Evolutionary conservation across 2,888 invertebrate genomes (phyloP), one percentile per base, ranked within the genome.

Genomic region (Dysmachus trigonus): DNA sequence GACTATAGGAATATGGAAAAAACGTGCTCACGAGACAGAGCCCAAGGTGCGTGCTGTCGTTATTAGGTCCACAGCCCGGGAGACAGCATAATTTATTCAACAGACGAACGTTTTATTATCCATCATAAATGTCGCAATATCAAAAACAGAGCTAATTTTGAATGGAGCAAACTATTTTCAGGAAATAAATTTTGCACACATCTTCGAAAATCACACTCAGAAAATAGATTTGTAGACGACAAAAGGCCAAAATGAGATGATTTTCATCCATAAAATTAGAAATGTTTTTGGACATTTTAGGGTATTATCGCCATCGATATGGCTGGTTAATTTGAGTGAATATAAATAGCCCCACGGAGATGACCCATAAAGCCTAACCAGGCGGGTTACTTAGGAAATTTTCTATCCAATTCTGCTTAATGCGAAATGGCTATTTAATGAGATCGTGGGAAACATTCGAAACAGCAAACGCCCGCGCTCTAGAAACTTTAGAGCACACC

Each of bases 391-490:
- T 62, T 62, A 27, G 10, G 18, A 18, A 13, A 62, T 62, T 62
- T 27, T 62, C 62, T 62, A 18, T 62, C 62, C 27, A 22, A 62
- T 62, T 62, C 13, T 22, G 62, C 22, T 73, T 30, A n/a, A 73
- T 22, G 4, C 35, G 62, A 62, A 82, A 82, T 38, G 35, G 35
- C 62, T 62, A 13, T 62, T 62, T 82, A 71, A 82, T 35, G 82
- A 82, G 62, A 35, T 62, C 82, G 82, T 82, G 82, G 82, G 82
- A 82, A 82, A 8, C 31, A 18, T 18, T 53, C 33, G 53, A 53
- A 51, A 22, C 31, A 53, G 51, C 33, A 62, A 82, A 71, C 82
- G 82, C 82, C 82, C 82, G 62, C 82, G 47, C 82, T 41, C 30
- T 18, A 6, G 30, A 82, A 31, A 62, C 22, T 13, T 38, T 76